Percentiles rank a stretch among this genome's conserved stretches.
Evolutionary conservation across 2,113 vertebrate species (phyloP).

Genomic region (Globicephala melas): DNA sequence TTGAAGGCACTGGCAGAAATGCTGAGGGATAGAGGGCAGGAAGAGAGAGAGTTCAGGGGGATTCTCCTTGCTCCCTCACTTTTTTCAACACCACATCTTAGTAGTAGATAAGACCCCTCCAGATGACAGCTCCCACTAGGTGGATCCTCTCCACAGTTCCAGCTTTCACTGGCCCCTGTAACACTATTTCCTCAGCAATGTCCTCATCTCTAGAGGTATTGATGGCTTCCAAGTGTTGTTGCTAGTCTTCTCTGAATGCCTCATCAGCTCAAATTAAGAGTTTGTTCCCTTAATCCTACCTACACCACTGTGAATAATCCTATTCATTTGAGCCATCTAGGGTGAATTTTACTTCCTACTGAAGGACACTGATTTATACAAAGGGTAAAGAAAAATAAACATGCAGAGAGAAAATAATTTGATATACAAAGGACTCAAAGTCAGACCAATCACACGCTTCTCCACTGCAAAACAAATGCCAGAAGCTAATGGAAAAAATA

Average conservation of each 20-base stretch:
- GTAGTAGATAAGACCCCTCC: background rate
- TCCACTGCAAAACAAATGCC: background rate
- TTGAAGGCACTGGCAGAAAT: background rate
- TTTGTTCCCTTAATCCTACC: background rate
- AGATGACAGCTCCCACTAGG: background rate
- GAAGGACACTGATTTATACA: background rate
- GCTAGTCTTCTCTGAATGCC: background rate
- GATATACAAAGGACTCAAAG: constrained; percentile 1
- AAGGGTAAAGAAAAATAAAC: background rate
- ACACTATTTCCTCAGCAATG: background rate
- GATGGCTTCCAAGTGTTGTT: background rate
- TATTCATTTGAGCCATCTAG: background rate
- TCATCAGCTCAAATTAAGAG: background rate
- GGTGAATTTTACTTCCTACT: background rate
- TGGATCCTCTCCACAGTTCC: background rate
- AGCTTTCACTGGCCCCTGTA: background rate
- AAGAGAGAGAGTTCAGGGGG: background rate
- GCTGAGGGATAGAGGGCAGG: background rate
- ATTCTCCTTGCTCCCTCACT: background rate
- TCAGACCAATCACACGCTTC: background rate
- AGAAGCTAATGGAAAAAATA: background rate
- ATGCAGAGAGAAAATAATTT: background rate
- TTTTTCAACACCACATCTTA: background rate
- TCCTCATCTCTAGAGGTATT: background rate
- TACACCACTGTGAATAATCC: background rate